These are phyloP conservation scores for Astreopora myriophthalma DNA, from an alignment of 64 coral and sea anemone species.

Conservation along the genomic window DNA sequence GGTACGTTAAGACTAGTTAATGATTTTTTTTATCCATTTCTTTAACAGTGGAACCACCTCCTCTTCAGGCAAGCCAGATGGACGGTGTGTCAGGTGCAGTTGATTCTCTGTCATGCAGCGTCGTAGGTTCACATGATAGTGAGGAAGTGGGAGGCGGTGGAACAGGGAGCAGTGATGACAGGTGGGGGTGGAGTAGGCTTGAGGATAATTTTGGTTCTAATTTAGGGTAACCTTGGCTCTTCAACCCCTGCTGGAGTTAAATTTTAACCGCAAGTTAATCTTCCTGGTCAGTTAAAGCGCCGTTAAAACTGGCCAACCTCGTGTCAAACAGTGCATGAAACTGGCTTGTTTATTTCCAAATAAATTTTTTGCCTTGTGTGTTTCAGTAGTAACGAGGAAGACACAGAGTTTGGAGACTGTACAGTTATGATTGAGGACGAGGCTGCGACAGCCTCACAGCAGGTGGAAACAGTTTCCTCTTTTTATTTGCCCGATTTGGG, in stretches of 20 bases:
- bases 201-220: neutral
- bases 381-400: constrained; percentile 15
- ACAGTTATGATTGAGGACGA: constrained; percentile 61
- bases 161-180: constrained; percentile 15
- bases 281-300: too few species aligned
- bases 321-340: too few species aligned
- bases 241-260: too few species aligned
- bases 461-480: neutral
- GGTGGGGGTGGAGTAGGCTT: neutral
- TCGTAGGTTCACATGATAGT: neutral
- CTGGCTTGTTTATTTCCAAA: too few species aligned
- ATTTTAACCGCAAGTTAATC: too few species aligned
- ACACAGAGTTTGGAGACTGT: constrained; percentile 69
- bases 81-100: neutral
- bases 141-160: neutral
- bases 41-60: neutral
- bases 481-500: too few species aligned
- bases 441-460: constrained; percentile 45
- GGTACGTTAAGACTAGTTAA: too few species aligned
- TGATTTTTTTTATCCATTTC: neutral
- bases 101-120: neutral
- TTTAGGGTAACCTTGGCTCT: too few species aligned
- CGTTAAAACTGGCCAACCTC: too few species aligned
- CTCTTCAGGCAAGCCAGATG: neutral
- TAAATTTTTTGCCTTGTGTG: neutral